Evolutionary conservation across 2,888 invertebrate genomes (phyloP).

Genomic region (Lepeophtheirus nordmannii): DNA sequence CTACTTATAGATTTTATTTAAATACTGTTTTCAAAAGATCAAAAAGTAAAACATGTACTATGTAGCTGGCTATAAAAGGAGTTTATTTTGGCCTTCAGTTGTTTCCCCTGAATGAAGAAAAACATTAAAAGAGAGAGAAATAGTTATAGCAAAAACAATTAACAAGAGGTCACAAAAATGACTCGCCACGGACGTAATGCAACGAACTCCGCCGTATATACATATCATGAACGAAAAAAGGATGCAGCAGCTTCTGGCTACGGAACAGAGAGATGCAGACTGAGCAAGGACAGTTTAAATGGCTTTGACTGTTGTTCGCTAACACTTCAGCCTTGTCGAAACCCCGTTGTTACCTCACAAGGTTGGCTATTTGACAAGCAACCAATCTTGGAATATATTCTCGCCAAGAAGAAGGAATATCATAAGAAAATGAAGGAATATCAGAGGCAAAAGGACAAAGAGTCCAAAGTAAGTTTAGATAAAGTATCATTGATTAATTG

Average conservation of each 20-base stretch:
- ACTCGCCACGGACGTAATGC: constrained; percentile 94
- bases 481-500: constrained; percentile 39
- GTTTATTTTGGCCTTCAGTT: too few species aligned
- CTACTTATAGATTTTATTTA: too few species aligned
- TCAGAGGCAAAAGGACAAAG: constrained; percentile 65
- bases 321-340: constrained; percentile 84
- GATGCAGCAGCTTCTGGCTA: constrained; percentile 89
- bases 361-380: constrained; percentile 94
- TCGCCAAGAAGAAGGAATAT: constrained; percentile 83
- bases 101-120: too few species aligned
- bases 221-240: constrained; percentile 91
- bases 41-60: too few species aligned
- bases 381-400: constrained; percentile 82
- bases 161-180: constrained; percentile 41
- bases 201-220: constrained; percentile 94
- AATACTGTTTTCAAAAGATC: too few species aligned
- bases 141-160: background rate
- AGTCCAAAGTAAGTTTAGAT: constrained; percentile 34
- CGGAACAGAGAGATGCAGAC: constrained; percentile 46
- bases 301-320: constrained; percentile 95
- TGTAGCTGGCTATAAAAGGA: too few species aligned
- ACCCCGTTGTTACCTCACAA: constrained; percentile 80
- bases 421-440: constrained; percentile 76
- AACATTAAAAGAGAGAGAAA: too few species aligned
- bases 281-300: constrained; percentile 85